Percentiles rank a stretch among this genome's conserved stretches.
phyloP scores from a whole-genome alignment of 1,140 invertebrate species.

The Lysiphlebus fabarum region DNA sequence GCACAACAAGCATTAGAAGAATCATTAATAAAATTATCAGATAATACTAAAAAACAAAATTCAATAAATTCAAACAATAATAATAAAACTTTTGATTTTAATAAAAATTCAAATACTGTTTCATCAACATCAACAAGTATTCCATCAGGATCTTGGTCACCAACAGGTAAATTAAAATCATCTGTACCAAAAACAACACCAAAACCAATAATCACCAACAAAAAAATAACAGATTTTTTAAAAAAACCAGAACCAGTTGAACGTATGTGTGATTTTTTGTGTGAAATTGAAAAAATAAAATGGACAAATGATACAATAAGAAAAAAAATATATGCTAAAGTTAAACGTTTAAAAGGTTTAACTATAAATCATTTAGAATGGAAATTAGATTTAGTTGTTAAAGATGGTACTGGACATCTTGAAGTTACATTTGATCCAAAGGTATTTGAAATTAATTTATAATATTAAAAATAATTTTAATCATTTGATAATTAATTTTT shows the following conservation, averaged over 20 bases:
- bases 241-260: slow-evolving; percentile 1
- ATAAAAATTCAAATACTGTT: neutral
- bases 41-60: neutral
- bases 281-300: slow-evolving; percentile 28
- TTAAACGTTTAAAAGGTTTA: slow-evolving; percentile 34
- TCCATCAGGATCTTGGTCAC: no score
- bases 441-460: no score
- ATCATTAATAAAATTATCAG: neutral
- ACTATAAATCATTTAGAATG: slow-evolving; percentile 32
- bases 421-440: slow-evolving; percentile 41
- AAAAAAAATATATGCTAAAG: slow-evolving; percentile 35
- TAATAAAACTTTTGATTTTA: no score
- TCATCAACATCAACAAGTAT: neutral
- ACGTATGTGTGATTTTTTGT: slow-evolving; percentile 33
- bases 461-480: slow-evolving; percentile 5
- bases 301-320: slow-evolving; percentile 16
- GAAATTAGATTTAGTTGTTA: slow-evolving; percentile 38
- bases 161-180: neutral
- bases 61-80: no score
- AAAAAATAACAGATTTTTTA: slow-evolving; percentile 33
- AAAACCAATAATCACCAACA: neutral
- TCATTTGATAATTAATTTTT: neutral
- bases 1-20: neutral
- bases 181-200: slow-evolving; percentile 12
- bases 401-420: slow-evolving; percentile 38